phyloP scores from a whole-genome alignment of 2,888 invertebrate species.

The Anagyrus pseudococci region DNA sequence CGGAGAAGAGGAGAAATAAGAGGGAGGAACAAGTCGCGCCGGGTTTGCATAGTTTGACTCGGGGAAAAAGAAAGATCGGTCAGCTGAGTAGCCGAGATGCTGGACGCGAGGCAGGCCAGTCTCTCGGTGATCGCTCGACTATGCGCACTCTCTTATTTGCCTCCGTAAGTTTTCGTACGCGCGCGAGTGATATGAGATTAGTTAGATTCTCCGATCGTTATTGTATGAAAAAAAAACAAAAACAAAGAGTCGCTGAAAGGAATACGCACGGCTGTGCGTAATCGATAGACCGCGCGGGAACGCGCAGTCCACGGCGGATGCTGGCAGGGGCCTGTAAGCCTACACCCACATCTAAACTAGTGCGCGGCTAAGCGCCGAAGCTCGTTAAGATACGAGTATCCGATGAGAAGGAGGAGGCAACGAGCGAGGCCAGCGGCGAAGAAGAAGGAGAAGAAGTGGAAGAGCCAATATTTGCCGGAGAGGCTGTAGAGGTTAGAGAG shows the following conservation, averaged over 20 bases:
- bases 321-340: neutral
- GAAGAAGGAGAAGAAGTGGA: constrained; percentile 1
- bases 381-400: no score
- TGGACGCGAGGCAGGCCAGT: constrained; percentile 46
- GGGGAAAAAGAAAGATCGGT: no score
- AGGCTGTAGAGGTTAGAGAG: constrained; percentile 12
- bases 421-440: neutral
- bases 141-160: neutral
- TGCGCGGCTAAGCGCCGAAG: neutral
- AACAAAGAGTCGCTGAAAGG: no score
- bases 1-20: constrained; percentile 35
- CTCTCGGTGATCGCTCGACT: neutral
- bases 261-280: no score
- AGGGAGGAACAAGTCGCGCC: constrained; percentile 26
- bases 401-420: no score
- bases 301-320: no score
- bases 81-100: constrained; percentile 54
- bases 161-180: no score
- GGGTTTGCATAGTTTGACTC: no score
- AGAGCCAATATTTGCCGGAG: constrained; percentile 27
- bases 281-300: no score
- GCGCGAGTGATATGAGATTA: no score
- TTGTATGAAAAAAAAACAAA: no score
- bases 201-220: no score
- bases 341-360: neutral